Evolutionary conservation across 1,140 invertebrate genomes (phyloP), one percentile per base, ranked within the genome.

Genomic region (Drosophila serrata): DNA sequence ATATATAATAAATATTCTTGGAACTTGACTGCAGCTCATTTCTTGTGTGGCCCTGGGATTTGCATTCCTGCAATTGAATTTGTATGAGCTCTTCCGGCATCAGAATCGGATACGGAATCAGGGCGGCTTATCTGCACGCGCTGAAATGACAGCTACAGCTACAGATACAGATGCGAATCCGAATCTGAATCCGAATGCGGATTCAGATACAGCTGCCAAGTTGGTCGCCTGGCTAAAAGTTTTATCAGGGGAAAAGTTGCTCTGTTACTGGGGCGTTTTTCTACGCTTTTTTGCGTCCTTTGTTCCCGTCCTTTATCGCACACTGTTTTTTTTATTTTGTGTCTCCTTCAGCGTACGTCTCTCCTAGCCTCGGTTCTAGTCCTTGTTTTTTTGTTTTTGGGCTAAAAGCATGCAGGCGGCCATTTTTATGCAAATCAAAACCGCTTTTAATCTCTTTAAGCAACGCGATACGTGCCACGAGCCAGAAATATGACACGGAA

Each of bases 361-460:
- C 15, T 19, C 19, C 48, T 51, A 51, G 48, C 29, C 13, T 3
- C 12, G 11, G 24, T 19, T 33, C 48, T 51, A 51, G 48, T 37
- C 13, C 11, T 1, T 40, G 8, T 33, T 12, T 1, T 43, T 27
- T 42, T 31, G 13, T 8, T 31, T 29, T 43, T 5, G 2, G 19
- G 31, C 73, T 53, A 59, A 76, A 75, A 59, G 64, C 67, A 85
- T 85, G 81, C 81, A 85, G 70, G 43, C 76, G 65, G 43, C 65
- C 37, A 75, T 79, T 85, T 85, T 81, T 81, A 86, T 86, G 82
- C 69, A 86, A 81, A 86, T 86, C 78, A 81, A 86, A 81, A 62
- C 61, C 58, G 68, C 56, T 86, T 86, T 86, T 85, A 85, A 85
- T 85, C 81, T 79, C 43, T 81, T 73, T 85, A 85, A 84, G 81